Evolutionary conservation across 2,113 vertebrate genomes (phyloP).

Genomic region (Dicrurus megarhynchus): DNA sequence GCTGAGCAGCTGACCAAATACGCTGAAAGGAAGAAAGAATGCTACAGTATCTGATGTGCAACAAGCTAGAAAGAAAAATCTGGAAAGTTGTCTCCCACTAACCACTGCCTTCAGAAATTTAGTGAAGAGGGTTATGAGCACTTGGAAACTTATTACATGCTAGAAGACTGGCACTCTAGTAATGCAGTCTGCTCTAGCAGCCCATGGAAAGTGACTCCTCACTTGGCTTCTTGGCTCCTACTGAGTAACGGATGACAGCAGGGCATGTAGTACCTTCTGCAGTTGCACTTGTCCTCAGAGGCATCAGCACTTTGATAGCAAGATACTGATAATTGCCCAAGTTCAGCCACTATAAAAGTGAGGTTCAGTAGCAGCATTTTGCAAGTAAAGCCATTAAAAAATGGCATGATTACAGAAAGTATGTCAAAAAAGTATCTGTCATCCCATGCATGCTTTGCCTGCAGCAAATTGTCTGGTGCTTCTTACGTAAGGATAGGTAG

Average conservation of each 20-base stretch:
- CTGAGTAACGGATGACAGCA: not conserved
- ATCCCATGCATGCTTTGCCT: not conserved
- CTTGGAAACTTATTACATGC: accelerated
- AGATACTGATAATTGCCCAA: not conserved
- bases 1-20: not conserved
- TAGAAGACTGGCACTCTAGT: not conserved
- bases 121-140: not conserved
- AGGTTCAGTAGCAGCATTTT: not conserved
- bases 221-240: not conserved
- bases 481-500: not conserved
- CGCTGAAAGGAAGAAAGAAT: not conserved
- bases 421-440: not conserved
- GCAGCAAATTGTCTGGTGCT: not conserved
- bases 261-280: not conserved
- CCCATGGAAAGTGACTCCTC: not conserved
- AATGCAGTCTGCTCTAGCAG: not conserved
- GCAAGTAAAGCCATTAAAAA: not conserved
- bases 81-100: not conserved
- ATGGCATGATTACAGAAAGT: not conserved
- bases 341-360: not conserved
- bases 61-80: not conserved
- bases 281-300: not conserved
- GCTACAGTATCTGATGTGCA: not conserved
- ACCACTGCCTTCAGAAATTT: not conserved
- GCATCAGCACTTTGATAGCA: not conserved